Conservation (phyloP, 2,797 vertebrate genomes). For the Aphelocoma californica region DNA sequence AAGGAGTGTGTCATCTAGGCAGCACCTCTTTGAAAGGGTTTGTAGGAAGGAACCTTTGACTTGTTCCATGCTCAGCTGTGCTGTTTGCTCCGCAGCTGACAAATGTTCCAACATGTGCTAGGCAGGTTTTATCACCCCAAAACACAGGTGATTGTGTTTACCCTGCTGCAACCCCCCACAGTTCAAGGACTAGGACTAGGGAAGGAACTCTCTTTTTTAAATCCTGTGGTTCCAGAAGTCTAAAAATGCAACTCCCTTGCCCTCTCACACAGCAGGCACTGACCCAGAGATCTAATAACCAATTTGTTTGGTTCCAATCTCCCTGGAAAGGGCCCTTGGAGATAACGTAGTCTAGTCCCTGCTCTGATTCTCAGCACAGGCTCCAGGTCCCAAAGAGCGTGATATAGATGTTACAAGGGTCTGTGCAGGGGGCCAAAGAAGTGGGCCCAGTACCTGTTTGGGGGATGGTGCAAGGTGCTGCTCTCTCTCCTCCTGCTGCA, state of each 20-base stretch:
- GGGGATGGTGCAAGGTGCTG: slow-evolving; percentile 76
- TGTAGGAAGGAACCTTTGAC: background rate
- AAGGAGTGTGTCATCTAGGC: background rate
- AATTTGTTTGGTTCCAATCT: background rate
- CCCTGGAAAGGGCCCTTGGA: background rate
- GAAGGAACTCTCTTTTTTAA: background rate
- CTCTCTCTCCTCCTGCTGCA: slow-evolving; percentile 81
- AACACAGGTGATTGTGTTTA: background rate
- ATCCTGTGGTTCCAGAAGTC: background rate
- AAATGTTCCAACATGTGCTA: background rate
- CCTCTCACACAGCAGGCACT: background rate
- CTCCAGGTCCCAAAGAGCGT: background rate
- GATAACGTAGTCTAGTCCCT: background rate
- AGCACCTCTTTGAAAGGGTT: background rate
- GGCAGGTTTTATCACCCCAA: background rate
- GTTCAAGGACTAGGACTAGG: background rate
- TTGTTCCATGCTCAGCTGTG: background rate
- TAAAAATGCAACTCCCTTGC: background rate
- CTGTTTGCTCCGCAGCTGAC: background rate
- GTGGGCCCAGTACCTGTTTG: slow-evolving; percentile 56
- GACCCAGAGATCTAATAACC: background rate
- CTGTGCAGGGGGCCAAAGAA: background rate
- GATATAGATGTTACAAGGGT: background rate
- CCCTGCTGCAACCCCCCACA: background rate
- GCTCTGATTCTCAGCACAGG: background rate